Evolutionary conservation across 2,113 vertebrate species (phyloP), one percentile per base, ranked within the genome.

Genomic region (Calyptomena viridis): DNA sequence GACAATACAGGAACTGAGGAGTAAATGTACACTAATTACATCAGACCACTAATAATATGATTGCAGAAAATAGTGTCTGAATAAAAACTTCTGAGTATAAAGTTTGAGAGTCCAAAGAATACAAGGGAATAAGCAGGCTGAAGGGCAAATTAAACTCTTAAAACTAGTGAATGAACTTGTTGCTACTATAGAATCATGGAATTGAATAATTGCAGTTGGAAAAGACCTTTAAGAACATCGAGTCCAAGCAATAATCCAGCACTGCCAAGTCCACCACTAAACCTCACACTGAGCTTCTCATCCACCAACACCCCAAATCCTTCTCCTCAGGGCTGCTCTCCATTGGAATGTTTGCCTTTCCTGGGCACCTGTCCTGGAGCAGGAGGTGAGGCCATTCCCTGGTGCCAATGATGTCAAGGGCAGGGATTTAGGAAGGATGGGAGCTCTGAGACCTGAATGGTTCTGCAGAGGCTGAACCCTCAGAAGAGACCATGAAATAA

Each of bases 61-160:
- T 68, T 93, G 79, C 68, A 64, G 83, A 53, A 84, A 68, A 40
- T 17, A 87, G 20, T n/a, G 13, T 83, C 92, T 46, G 44, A 88
- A 53, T 55, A 87, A 84, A 87, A 87, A 22, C 9, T 81, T 79
- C 25, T 46, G 39, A 72, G 33, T n/a, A 25, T 77, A 82, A 49
- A 76, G 49, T 87, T 78, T 52, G 56, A 86, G 33, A 83, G 64
- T 62, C 68, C 69, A 71, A 75, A 92, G n/a, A 86, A 44, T 68
- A 37, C 44, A 84, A 78, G 63, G 77, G 55, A 93, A 84, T 67
- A 35, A 94, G 53, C 47, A 87, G 55, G 56, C 73, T 87, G 63
- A 96, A 92, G 76, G 73, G 87, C 66, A 80, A 92, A 95, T 90
- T 24, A 78, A 87, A 30, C 53, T 77, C 55, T 59, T 87, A 42